A percentile compares a stretch with the other conserved stretches of the same genome.
Conservation (phyloP, 2,888 invertebrate species). For the Cacoxenus indagator region DNA sequence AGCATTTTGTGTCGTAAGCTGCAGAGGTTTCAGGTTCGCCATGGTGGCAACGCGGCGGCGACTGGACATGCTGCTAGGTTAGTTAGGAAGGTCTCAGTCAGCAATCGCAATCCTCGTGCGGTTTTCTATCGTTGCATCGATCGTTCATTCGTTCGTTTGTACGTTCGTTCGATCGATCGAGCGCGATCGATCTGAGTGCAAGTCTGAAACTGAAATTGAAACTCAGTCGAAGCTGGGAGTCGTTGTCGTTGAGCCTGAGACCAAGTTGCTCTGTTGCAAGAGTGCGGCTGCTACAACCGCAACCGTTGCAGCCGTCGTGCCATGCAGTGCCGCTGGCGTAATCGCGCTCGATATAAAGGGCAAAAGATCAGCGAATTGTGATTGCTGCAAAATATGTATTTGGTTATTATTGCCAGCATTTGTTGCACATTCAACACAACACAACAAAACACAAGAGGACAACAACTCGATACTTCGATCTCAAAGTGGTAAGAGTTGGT, state of each 20-base stretch:
- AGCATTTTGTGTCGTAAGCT: constrained; percentile 46
- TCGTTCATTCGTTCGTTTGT: too few species aligned
- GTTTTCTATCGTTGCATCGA: constrained; percentile 24
- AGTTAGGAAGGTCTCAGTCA: constrained; percentile 21
- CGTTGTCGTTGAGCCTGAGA: neutral
- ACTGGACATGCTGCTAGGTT: constrained; percentile 31
- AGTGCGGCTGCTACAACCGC: neutral
- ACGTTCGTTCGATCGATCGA: constrained; percentile 1
- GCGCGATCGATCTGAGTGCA: constrained; percentile 32
- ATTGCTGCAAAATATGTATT: constrained; percentile 40
- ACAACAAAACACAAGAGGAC: neutral
- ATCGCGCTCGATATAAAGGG: constrained; percentile 58
- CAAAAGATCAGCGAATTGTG: constrained; percentile 58
- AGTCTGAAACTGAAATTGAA: too few species aligned
- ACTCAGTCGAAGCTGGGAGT: too few species aligned
- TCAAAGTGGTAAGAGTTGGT: constrained; percentile 1
- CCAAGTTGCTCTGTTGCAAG: neutral
- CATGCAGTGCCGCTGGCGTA: constrained; percentile 6
- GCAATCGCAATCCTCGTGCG: constrained; percentile 9
- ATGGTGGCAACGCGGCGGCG: too few species aligned
- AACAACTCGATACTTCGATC: neutral
- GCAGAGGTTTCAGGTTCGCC: constrained; percentile 10
- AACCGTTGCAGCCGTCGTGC: neutral
- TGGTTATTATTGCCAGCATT: constrained; percentile 34
- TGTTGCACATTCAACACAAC: neutral